These are phyloP conservation scores for Xyrichtys novacula DNA, from an alignment of 2,797 vertebrate genomes.

Conservation along the genomic window DNA sequence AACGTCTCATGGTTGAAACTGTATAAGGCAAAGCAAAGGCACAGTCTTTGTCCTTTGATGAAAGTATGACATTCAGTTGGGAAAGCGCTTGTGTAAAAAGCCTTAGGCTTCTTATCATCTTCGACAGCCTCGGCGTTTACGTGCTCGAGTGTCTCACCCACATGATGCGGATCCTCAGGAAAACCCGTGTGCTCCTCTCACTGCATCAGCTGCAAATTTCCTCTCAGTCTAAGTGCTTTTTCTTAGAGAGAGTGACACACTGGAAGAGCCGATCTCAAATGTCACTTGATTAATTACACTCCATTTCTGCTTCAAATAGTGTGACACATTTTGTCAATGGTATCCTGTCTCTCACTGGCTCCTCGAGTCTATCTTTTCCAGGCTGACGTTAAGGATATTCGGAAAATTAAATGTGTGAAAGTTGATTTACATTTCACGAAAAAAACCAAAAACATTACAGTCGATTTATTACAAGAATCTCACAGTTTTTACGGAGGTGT, in stretches of 20 bases:
- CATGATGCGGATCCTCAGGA: not conserved
- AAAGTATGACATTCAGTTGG: conserved; percentile 7
- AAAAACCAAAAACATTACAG: not conserved
- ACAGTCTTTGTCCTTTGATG: not conserved
- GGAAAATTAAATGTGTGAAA: not conserved
- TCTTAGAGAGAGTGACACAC: conserved; percentile 9
- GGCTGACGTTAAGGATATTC: not conserved
- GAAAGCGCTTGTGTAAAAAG: not conserved
- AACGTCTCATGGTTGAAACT: not conserved
- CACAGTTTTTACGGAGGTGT: conserved; percentile 6
- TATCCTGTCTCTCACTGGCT: not conserved
- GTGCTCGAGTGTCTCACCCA: conserved; percentile 6
- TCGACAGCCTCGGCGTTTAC: conserved; percentile 11
- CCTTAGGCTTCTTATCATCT: conserved; percentile 1
- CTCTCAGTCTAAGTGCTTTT: conserved; percentile 32
- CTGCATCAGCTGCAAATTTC: conserved; percentile 10
- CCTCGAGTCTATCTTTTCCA: not conserved
- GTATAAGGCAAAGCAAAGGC: too few relatives aligned
- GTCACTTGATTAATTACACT: not conserved
- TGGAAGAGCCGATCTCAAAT: conserved; percentile 7
- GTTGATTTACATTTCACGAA: conserved; percentile 3
- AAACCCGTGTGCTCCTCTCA: not conserved
- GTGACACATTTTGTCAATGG: not conserved
- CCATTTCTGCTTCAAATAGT: conserved; percentile 8
- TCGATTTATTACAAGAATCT: too few relatives aligned